Percentiles rank a stretch among this genome's conserved stretches.
These are phyloP conservation scores for Onychomys arenicola DNA, from an alignment of 2,797 vertebrate species.

Conservation along the genomic window DNA sequence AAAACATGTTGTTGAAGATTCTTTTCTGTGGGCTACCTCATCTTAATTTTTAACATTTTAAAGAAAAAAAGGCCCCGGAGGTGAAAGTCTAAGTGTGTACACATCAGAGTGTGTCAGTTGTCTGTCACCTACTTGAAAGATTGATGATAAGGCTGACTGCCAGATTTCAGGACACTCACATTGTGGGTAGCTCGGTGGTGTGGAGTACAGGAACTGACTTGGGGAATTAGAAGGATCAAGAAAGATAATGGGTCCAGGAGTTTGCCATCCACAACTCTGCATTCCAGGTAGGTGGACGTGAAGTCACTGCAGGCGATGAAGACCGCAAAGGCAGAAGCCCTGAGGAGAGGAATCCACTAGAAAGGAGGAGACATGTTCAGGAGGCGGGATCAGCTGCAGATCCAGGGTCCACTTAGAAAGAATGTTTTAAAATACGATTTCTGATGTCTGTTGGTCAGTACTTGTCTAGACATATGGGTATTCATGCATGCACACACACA, in stretches of 20 bases:
- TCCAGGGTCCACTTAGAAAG: not conserved
- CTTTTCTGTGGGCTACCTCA: not conserved
- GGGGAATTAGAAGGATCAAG: not conserved
- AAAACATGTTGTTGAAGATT: not conserved
- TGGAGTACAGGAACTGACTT: not conserved
- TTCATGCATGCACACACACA: accelerated
- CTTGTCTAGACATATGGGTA: not conserved
- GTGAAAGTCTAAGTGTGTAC: not conserved
- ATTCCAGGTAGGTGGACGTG: not conserved
- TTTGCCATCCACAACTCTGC: not conserved
- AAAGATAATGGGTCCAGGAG: no score
- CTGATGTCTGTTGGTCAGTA: not conserved
- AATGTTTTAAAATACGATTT: accelerated
- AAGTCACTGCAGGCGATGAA: not conserved
- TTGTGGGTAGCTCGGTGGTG: not conserved
- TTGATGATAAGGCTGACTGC: not conserved
- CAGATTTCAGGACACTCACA: not conserved
- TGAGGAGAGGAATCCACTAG: not conserved
- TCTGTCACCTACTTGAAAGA: not conserved
- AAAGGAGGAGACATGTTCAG: not conserved
- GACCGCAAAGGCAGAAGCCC: not conserved
- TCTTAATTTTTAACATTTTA: not conserved
- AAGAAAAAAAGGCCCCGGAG: not conserved
- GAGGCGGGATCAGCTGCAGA: no score
- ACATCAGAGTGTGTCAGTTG: not conserved